These are phyloP conservation scores for Cheilosia soror DNA, from an alignment of 2,888 invertebrate genomes.

Conservation along the genomic window DNA sequence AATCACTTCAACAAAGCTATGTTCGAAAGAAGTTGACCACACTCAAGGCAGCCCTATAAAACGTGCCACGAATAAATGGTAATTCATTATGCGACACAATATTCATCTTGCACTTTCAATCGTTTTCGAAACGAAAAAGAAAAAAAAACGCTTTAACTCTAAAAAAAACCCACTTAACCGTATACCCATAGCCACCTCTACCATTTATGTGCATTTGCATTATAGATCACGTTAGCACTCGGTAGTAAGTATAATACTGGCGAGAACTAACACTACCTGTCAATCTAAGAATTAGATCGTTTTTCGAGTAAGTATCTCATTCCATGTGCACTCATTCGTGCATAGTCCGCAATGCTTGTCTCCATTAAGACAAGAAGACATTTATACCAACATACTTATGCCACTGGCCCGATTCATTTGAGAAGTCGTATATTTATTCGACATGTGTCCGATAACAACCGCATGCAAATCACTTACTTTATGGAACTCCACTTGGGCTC, in stretches of 20 bases:
- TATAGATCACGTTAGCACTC: too few relatives aligned
- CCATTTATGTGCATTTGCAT: too few relatives aligned
- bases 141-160: not conserved
- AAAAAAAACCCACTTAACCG: not conserved
- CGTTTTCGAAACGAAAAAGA: not conserved
- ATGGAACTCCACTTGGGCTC: conserved; percentile 92
- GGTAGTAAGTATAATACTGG: too few relatives aligned
- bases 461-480: conserved; percentile 85
- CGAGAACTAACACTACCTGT: too few relatives aligned
- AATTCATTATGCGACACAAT: not conserved
- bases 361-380: not conserved
- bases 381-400: not conserved
- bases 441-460: conserved; percentile 6
- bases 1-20: too few relatives aligned
- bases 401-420: not conserved
- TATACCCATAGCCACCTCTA: not conserved
- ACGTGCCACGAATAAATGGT: not conserved
- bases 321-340: conserved; percentile 4
- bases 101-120: not conserved
- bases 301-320: not conserved
- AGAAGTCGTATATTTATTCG: conserved; percentile 5
- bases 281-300: not conserved
- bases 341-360: not conserved
- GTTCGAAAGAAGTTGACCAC: too few relatives aligned
- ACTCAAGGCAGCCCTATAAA: too few relatives aligned